Base-by-base conservation (phyloP, 2,797 vertebrate species). In the Spizella passerina region DNA sequence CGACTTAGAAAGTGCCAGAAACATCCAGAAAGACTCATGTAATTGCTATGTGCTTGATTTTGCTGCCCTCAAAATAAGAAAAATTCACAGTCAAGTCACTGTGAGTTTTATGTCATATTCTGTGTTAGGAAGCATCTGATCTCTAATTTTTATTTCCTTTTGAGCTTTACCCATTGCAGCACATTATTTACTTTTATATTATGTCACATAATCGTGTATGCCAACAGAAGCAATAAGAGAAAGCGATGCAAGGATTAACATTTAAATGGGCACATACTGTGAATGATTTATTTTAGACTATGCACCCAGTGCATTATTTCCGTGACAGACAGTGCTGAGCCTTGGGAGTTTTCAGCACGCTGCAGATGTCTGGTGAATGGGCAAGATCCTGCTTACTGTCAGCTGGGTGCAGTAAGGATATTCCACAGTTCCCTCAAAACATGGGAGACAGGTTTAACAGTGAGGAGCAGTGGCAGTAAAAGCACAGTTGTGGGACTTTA, bases 161-260 rank as follows among this genome's bases (percentile, higher is more conserved):
- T 50, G 24, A 80, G 52, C 75, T 91, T 80, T 68, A 83, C n/a
- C 71, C 76, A 78, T 8, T 65, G 55, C 55, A 89, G 69, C 85
- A 69, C 55, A 55, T 72, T 80, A 68, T 88, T 96, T 92, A 86
- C 83, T 84, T 91, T 92, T 59, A n/a, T 32, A 59, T 87, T 77
- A 77, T 44, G 79, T 92, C 92, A 95, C 72, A 70, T 44, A 90
- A 87, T 26, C 1, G 0, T 3, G 20, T 32, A 59, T 52, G 86
- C 82, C 71, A 94, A 81, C 30, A 92, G 65, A 63, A 70, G 77
- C 60, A 90, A 86, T 64, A 81, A 82, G 86, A 88, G 36, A 90
- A 88, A 94, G 78, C 0, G 0, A 91, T 52, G 47, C 26, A 46
- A 81, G 72, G 85, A 92, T 85, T 93, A 93, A 73, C 85, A 88